Percentiles rank a stretch among this genome's conserved stretches.
Conservation (phyloP, 2,113 vertebrate genomes). For the Nestor notabilis region DNA sequence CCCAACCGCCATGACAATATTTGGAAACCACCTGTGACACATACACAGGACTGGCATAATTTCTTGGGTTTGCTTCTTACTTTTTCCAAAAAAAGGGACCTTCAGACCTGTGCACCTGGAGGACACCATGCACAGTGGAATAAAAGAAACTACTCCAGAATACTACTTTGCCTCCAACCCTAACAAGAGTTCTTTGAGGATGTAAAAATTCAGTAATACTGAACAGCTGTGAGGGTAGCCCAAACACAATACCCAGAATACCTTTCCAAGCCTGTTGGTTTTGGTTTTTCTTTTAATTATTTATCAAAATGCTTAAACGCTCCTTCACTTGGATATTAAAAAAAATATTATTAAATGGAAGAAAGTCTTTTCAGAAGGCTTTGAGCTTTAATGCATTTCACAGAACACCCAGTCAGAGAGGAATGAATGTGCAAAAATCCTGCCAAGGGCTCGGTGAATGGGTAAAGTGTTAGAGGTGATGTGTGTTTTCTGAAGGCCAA, state of each 20-base stretch:
- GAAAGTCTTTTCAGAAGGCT: conserved; percentile 17
- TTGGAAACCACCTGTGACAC: conserved; percentile 6
- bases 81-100: neutral
- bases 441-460: conserved; percentile 27
- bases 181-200: neutral
- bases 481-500: neutral
- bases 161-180: neutral
- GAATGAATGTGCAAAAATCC: conserved; percentile 42
- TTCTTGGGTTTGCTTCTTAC: neutral
- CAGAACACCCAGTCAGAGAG: conserved; percentile 15
- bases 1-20: neutral
- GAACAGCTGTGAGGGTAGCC: neutral
- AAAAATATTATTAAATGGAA: conserved; percentile 43
- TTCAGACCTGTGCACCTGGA: conserved; percentile 18
- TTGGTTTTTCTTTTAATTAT: neutral
- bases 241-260: conserved; percentile 16
- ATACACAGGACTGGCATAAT: neutral
- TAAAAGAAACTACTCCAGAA: neutral
- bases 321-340: conserved; percentile 13
- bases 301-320: conserved; percentile 13
- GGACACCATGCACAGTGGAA: neutral
- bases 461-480: conserved; percentile 14
- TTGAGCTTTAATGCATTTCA: conserved; percentile 23
- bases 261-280: conserved; percentile 2
- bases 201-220: neutral